Evolutionary conservation across 2,113 vertebrate genomes (phyloP).

Genomic region (Syngnathus scovelli): DNA sequence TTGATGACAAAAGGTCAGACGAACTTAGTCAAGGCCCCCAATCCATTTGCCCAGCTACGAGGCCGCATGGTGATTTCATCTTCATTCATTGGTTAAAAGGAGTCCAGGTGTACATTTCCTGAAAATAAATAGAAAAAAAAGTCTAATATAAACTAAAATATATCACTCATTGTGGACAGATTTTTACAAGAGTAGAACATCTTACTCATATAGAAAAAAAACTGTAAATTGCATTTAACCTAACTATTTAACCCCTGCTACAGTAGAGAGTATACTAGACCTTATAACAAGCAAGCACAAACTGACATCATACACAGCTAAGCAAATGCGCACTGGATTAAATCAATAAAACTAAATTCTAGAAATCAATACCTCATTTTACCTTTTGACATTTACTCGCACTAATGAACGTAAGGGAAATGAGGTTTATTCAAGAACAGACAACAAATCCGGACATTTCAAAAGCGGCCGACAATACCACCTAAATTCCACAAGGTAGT

Average conservation of each 20-base stretch:
- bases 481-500: not conserved
- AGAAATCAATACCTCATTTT: too few species aligned
- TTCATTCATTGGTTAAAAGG: constrained; percentile 36
- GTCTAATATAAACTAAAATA: not conserved
- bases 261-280: too few species aligned
- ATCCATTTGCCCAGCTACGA: constrained; percentile 34
- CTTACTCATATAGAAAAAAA: too few species aligned
- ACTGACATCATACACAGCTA: too few species aligned
- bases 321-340: too few species aligned
- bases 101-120: constrained; percentile 16
- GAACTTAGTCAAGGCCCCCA: constrained; percentile 29
- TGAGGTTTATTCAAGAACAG: not conserved
- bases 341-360: too few species aligned
- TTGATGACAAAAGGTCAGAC: constrained; percentile 24
- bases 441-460: not conserved
- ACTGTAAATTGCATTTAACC: too few species aligned
- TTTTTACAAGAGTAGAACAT: not conserved
- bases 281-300: too few species aligned
- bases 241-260: too few species aligned
- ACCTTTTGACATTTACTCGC: too few species aligned
- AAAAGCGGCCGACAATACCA: not conserved
- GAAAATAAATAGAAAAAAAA: not conserved
- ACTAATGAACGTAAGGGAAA: too few species aligned
- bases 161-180: not conserved
- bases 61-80: constrained; percentile 39